A percentile compares a stretch with the other conserved stretches of the same genome.
Conservation (phyloP, 2,113 vertebrate species). For the Trogon surrucura region DNA sequence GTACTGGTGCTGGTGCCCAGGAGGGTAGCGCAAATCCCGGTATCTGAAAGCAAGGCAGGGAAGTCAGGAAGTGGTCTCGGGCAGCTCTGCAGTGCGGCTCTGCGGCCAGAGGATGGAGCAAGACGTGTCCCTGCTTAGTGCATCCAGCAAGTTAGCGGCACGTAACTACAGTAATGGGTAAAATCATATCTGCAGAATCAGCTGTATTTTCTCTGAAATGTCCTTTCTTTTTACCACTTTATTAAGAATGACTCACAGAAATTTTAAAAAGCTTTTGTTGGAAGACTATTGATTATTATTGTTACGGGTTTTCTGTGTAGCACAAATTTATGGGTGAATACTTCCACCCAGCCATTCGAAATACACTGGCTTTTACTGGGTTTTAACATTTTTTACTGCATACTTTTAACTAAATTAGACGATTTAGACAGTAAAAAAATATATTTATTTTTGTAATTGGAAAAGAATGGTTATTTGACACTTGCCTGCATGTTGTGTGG, state of each 20-base stretch:
- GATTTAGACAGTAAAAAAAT: neutral
- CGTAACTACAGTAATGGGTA: neutral
- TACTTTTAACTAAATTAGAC: neutral
- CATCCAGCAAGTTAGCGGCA: neutral
- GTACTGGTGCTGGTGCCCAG: slow-evolving; percentile 85
- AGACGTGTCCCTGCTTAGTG: neutral
- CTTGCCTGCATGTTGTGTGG: slow-evolving; percentile 86
- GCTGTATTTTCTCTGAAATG: neutral
- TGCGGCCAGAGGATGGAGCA: slow-evolving; percentile 62
- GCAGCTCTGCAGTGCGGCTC: slow-evolving; percentile 18
- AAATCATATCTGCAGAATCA: neutral
- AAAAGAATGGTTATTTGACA: slow-evolving; percentile 21
- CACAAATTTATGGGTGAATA: neutral
- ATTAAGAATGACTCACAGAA: neutral
- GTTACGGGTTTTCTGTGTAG: neutral
- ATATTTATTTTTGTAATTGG: neutral
- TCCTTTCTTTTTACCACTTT: neutral
- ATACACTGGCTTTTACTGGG: neutral
- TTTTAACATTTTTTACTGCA: neutral
- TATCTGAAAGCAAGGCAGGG: slow-evolving; percentile 75
- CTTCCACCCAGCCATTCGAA: neutral
- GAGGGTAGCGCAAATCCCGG: slow-evolving; percentile 90
- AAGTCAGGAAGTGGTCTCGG: neutral
- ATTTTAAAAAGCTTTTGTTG: neutral
- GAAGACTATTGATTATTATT: neutral